Evolutionary conservation across 1,140 invertebrate genomes (phyloP).

Genomic region (Zaprionus vittiger): DNA sequence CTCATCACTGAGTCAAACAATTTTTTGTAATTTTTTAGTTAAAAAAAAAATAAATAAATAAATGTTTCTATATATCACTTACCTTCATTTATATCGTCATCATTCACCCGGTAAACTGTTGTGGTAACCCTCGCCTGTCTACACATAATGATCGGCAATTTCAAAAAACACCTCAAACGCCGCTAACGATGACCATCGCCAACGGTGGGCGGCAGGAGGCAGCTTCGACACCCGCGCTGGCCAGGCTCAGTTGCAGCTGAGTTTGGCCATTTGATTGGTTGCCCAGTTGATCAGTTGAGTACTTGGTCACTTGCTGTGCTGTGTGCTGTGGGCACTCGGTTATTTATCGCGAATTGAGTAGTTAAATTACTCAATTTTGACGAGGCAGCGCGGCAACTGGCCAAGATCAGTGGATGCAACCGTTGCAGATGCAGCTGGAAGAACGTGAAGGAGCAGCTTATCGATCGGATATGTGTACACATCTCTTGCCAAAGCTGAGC

Average conservation of each 20-base stretch:
- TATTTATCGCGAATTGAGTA: conserved; percentile 82
- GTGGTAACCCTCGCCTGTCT: conserved; percentile 55
- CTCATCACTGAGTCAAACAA: no score
- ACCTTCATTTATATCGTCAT: no score
- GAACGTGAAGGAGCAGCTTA: conserved; percentile 39
- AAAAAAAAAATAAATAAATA: no score
- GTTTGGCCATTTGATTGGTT: conserved; percentile 6
- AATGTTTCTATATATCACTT: no score
- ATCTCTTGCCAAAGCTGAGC: conserved; percentile 44
- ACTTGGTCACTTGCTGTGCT: conserved; percentile 44
- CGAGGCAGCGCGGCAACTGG: conserved; percentile 32
- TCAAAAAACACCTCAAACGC: conserved; percentile 77
- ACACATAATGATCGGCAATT: conserved; percentile 78
- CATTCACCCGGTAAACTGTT: conserved; percentile 18
- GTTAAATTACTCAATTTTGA: conserved; percentile 82
- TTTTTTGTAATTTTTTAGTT: no score
- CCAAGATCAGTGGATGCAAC: conserved; percentile 11
- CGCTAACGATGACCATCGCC: conserved; percentile 46
- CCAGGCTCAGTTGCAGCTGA: conserved; percentile 21
- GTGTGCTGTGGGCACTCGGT: conserved; percentile 48
- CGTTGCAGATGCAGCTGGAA: conserved; percentile 10
- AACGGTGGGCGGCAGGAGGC: conserved; percentile 11
- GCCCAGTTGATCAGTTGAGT: conserved; percentile 15
- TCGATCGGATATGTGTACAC: conserved; percentile 49
- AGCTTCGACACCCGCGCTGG: conserved; percentile 52